Evolutionary conservation across 2,113 vertebrate species (phyloP), one percentile per base, ranked within the genome.

Genomic region (Gallinago jamesoni): DNA sequence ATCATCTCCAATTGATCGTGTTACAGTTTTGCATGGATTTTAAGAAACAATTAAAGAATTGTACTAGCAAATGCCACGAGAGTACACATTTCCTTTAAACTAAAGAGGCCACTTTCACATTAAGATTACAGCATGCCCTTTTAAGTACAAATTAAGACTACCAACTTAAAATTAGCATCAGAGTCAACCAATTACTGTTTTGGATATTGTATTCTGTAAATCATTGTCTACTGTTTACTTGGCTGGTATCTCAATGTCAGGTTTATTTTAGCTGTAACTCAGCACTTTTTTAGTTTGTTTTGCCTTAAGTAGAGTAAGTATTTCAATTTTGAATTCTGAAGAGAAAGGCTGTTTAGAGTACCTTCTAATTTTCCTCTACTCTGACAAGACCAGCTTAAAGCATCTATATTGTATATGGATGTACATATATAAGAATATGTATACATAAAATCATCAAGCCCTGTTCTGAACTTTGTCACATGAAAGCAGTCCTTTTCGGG

Each of bases 91-190:
- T 70, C 64, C 52, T 95, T 98, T 96, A 95, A 96, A 91, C 77
- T 95, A 55, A 93, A 96, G 96, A 96, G 89, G 96, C 81, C 72
- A 94, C 90, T 96, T 98, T 91, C 80, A 96, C 68, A 47, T 9
- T 20, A 10, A 33, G 41, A 89, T 80, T 39, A 81, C 66, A 84
- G 30, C 28, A 91, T 14, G 14, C 56, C 90, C 66, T 94, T 84
- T 67, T 37, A 75, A 90, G 21, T 82, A 35, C 89, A 78, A 86
- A 84, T 45, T 74, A 87, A 57, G 30, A 78, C 25, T 52, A 90
- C 15, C 52, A 94, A 70, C 66, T 95, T 74, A 82, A 10, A 47
- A 89, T 67, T 28, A 56, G 45, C 55, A 48, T 28, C 37, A 73
- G 30, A 20, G 75, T 35, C 30, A 66, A 52, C 15, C 70, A 63